Percentiles rank a stretch among this genome's conserved stretches.
These are phyloP conservation scores for Miniopterus natalensis DNA, from an alignment of 2,113 vertebrate genomes.

Conservation along the genomic window DNA sequence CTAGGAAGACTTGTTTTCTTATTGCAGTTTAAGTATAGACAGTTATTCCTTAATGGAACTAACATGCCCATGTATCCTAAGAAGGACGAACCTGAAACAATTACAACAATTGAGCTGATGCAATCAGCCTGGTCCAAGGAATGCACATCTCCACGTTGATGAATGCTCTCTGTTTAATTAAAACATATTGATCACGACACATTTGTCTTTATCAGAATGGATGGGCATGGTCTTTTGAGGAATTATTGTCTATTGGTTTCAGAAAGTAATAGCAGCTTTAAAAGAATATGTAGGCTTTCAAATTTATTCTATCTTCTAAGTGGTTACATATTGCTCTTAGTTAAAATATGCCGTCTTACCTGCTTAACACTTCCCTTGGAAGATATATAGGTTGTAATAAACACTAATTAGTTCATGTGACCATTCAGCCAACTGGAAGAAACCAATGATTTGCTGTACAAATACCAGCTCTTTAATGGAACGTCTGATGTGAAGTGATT, in stretches of 20 bases:
- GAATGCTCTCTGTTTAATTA: conserved; percentile 78
- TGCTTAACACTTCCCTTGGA: conserved; percentile 53
- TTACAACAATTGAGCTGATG: conserved; percentile 46
- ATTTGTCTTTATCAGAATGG: conserved; percentile 73
- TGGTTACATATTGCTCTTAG: conserved; percentile 58
- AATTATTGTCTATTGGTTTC: conserved; percentile 72
- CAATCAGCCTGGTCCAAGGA: conserved; percentile 8
- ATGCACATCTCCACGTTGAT: conserved; percentile 53
- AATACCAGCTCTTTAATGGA: conserved; percentile 72
- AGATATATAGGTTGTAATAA: conserved; percentile 69
- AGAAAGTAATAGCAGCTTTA: conserved; percentile 69
- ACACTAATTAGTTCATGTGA: conserved; percentile 72
- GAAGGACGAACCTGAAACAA: conserved; percentile 54
- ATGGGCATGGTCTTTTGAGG: conserved; percentile 39
- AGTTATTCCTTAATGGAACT: conserved; percentile 17
- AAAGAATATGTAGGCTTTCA: conserved; percentile 71
- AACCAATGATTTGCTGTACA: conserved; percentile 57
- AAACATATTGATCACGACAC: conserved; percentile 78
- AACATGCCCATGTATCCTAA: conserved; percentile 28
- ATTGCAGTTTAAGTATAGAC: conserved; percentile 33
- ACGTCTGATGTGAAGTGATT: conserved; percentile 65
- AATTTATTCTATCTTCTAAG: conserved; percentile 69
- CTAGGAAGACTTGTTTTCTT: conserved; percentile 6
- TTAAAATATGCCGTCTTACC: conserved; percentile 68
- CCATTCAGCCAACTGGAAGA: conserved; percentile 70